Percentiles rank a stretch among this genome's conserved stretches.
These are phyloP conservation scores for Peromyscus californicus DNA, from an alignment of 2,113 vertebrate species.

Conservation along the genomic window DNA sequence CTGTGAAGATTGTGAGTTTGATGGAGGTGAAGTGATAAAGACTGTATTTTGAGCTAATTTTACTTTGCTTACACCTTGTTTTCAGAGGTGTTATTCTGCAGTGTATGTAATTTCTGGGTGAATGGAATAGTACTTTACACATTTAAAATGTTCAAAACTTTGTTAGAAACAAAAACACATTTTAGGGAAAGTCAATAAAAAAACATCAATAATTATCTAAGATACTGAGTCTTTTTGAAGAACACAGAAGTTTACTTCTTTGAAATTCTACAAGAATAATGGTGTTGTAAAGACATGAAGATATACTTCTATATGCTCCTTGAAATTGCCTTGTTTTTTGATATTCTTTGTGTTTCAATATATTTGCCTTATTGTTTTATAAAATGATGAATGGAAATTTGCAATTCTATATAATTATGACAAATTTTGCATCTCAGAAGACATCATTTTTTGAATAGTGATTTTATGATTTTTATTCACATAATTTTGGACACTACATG, in stretches of 20 bases:
- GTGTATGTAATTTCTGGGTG: background rate
- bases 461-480: slow-evolving; percentile 25
- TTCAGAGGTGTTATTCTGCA: background rate
- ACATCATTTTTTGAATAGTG: background rate
- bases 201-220: background rate
- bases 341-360: background rate
- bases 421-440: background rate
- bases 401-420: background rate
- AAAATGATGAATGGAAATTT: background rate
- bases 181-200: background rate
- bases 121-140: background rate
- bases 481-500: slow-evolving; percentile 22
- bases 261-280: background rate
- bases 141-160: background rate
- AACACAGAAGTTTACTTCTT: background rate
- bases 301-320: background rate
- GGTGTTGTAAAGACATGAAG: background rate
- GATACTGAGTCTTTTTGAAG: background rate
- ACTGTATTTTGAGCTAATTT: background rate
- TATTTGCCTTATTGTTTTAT: background rate
- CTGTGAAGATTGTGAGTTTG: background rate
- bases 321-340: background rate
- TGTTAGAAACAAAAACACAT: background rate
- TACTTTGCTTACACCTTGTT: background rate
- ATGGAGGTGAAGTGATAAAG: background rate